phyloP scores from a whole-genome alignment of 2,113 vertebrate species.

The Thomomys bottae region DNA sequence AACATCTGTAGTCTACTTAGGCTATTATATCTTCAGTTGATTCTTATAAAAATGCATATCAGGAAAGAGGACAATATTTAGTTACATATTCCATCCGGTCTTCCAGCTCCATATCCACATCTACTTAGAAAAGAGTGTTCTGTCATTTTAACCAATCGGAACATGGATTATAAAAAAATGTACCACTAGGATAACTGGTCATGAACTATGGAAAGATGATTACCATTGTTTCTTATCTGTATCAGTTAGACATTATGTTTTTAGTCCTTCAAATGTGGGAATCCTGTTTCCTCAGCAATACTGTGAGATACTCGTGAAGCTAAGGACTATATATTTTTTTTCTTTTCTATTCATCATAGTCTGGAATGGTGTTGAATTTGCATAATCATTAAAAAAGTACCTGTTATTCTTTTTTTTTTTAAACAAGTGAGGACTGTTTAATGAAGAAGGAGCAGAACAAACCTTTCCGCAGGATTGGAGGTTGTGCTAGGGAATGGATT shows the following conservation, averaged over 20 bases:
- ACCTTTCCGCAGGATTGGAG: too few relatives aligned
- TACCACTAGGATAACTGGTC: neutral
- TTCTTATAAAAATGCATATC: neutral
- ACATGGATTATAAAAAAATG: neutral
- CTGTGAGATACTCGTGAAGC: neutral
- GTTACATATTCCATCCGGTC: neutral
- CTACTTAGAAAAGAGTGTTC: neutral
- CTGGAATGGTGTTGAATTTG: neutral
- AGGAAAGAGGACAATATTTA: neutral
- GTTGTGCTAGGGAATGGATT: too few relatives aligned
- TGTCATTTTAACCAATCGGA: neutral
- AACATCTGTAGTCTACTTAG: neutral
- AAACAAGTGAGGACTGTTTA: too few relatives aligned
- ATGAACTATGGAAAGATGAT: neutral
- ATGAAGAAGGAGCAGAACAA: too few relatives aligned
- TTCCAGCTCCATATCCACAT: neutral
- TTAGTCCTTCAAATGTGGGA: neutral
- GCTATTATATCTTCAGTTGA: neutral
- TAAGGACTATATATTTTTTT: neutral
- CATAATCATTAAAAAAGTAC: conserved; percentile 29
- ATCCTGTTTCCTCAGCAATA: neutral
- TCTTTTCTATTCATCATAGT: neutral
- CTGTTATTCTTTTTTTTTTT: neutral
- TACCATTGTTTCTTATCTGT: neutral
- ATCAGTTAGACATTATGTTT: neutral